These are phyloP conservation scores for Athripsodes cinereus DNA, from an alignment of 2,888 invertebrate genomes.

Conservation along the genomic window DNA sequence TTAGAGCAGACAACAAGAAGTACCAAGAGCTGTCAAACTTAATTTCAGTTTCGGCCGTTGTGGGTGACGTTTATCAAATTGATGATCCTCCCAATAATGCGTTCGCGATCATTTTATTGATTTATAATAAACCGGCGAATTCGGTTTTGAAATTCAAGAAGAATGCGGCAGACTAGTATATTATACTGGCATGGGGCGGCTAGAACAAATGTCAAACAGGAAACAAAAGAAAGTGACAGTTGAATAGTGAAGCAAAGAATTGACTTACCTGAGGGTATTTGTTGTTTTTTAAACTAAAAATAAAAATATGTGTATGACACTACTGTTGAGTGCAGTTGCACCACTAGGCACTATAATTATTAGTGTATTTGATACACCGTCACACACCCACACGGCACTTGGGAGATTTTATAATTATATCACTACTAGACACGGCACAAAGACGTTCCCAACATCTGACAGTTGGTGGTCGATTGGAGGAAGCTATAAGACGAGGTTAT, in stretches of 20 bases:
- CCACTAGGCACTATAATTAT: constrained; percentile 1
- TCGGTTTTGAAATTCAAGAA: no score
- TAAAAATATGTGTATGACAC: neutral
- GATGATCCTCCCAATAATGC: no score
- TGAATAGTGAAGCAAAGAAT: neutral
- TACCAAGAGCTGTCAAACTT: no score
- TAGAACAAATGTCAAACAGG: no score
- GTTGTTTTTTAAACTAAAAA: neutral
- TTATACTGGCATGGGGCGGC: no score
- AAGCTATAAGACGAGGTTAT: constrained; percentile 3
- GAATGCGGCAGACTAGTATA: no score
- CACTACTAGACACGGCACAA: constrained; percentile 39
- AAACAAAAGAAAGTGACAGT: constrained; percentile 1
- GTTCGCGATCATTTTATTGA: no score
- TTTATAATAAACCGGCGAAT: no score
- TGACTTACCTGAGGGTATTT: neutral
- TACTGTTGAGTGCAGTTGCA: neutral
- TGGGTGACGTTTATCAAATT: no score
- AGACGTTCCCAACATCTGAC: constrained; percentile 20
- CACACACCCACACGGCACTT: constrained; percentile 47
- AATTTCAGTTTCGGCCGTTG: no score
- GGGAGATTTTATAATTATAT: neutral
- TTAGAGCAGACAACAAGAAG: no score
- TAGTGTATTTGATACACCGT: constrained; percentile 11
- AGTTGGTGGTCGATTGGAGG: constrained; percentile 23